A percentile compares a stretch with the other conserved stretches of the same genome.
Conservation (phyloP, 2,797 vertebrate genomes). For the Pelobates cultripes region DNA sequence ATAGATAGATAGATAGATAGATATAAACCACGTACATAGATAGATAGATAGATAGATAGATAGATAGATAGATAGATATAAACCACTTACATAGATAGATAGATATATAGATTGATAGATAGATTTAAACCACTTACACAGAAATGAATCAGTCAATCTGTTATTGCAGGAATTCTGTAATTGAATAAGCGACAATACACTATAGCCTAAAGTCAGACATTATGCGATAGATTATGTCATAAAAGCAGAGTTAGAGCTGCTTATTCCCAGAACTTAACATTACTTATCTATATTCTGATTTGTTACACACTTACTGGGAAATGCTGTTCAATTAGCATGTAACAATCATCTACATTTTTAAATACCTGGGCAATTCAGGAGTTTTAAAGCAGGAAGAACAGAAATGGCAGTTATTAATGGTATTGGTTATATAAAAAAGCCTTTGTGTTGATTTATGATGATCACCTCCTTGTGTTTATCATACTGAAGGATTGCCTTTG, state of each 20-base stretch:
- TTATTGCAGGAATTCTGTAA: slow-evolving; percentile 43
- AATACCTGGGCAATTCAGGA: slow-evolving; percentile 25
- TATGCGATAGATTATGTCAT: slow-evolving; percentile 41
- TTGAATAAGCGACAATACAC: slow-evolving; percentile 37
- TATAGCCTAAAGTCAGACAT: slow-evolving; percentile 28
- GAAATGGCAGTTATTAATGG: slow-evolving; percentile 37
- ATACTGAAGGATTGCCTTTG: slow-evolving; percentile 29
- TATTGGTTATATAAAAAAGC: slow-evolving; percentile 26
- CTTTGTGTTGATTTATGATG: slow-evolving; percentile 36
- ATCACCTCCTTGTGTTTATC: slow-evolving; percentile 30
- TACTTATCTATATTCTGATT: slow-evolving; percentile 47
- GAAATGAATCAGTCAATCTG: slow-evolving; percentile 36
- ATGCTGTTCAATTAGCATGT: slow-evolving; percentile 48
- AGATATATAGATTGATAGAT: too few species aligned
- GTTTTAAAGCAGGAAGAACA: slow-evolving; percentile 35
- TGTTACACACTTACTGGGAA: slow-evolving; percentile 46
- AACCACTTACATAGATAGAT: slow-evolving; percentile 29
- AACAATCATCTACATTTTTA: slow-evolving; percentile 40
- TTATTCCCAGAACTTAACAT: slow-evolving; percentile 41
- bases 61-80: slow-evolving; percentile 10
- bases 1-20: too few species aligned
- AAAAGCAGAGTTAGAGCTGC: slow-evolving; percentile 30
- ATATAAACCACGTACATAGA: too few species aligned
- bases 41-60: neutral
- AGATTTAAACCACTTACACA: slow-evolving; percentile 31